Evolutionary conservation across 1,140 invertebrate species (phyloP).

Genomic region (Zophobas atratus): DNA sequence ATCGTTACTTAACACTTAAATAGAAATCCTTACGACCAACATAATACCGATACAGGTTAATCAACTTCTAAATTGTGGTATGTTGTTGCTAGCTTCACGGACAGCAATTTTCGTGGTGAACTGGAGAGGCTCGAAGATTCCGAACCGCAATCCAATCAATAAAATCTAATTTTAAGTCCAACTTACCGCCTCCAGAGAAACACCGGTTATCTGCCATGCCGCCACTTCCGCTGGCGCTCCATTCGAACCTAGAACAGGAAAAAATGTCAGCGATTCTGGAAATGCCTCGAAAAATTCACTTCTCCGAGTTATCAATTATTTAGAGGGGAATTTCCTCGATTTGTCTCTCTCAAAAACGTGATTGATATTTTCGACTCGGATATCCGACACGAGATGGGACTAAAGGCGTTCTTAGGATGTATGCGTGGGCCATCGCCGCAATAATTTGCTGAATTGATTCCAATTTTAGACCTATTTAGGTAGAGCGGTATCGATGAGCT

Average conservation of each 20-base stretch:
- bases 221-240: slow-evolving; percentile 69
- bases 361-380: slow-evolving; percentile 19
- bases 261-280: slow-evolving; percentile 31
- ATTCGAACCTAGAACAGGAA: slow-evolving; percentile 63
- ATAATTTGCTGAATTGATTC: slow-evolving; percentile 33
- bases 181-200: slow-evolving; percentile 77
- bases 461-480: slow-evolving; percentile 18
- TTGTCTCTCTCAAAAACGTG: not conserved
- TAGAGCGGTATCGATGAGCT: slow-evolving; percentile 14
- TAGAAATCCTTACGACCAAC: no score
- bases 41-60: no score
- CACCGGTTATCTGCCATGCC: slow-evolving; percentile 77
- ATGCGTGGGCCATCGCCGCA: slow-evolving; percentile 14
- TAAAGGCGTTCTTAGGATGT: not conserved
- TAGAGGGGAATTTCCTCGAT: not conserved
- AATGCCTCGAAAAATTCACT: not conserved
- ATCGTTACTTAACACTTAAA: no score
- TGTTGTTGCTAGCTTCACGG: no score
- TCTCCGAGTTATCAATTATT: slow-evolving; percentile 2
- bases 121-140: slow-evolving; percentile 26
- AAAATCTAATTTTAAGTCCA: slow-evolving; percentile 37
- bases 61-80: no score
- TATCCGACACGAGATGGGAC: slow-evolving; percentile 30
- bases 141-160: slow-evolving; percentile 41
- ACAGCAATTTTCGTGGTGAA: not conserved